Evolutionary conservation across 2,888 invertebrate genomes (phyloP).

Genomic region (Yponomeuta evonymella): DNA sequence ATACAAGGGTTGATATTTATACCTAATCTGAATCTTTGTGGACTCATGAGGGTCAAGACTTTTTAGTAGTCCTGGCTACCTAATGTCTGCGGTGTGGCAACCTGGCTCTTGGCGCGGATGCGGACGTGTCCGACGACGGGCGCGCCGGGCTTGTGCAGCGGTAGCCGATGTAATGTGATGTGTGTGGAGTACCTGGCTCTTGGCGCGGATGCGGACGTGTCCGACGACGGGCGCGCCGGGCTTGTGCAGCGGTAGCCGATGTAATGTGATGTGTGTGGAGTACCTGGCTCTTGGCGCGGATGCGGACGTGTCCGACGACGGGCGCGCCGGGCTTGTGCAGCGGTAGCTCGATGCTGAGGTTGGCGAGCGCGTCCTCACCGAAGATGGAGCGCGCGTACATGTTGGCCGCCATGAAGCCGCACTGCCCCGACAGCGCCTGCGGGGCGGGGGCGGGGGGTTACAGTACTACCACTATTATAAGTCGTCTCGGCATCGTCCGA

Average conservation of each 20-base stretch:
- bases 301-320: slow-evolving; percentile 97
- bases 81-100: too few relatives aligned
- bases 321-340: slow-evolving; percentile 90
- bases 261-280: too few relatives aligned
- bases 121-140: slow-evolving; percentile 98
- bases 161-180: slow-evolving; percentile 48
- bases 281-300: slow-evolving; percentile 79
- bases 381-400: slow-evolving; percentile 98
- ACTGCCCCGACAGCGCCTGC: slow-evolving; percentile 94
- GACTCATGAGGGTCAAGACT: too few relatives aligned
- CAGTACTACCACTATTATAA: too few relatives aligned
- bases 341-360: slow-evolving; percentile 98
- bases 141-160: slow-evolving; percentile 89
- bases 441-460: slow-evolving; percentile 15
- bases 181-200: background rate
- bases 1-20: too few relatives aligned
- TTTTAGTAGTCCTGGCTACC: too few relatives aligned
- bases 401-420: slow-evolving; percentile 99
- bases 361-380: slow-evolving; percentile 99
- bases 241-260: slow-evolving; percentile 87
- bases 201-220: slow-evolving; percentile 96
- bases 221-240: slow-evolving; percentile 93
- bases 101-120: slow-evolving; percentile 82
- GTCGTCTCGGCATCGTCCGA: too few relatives aligned
- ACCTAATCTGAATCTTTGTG: too few relatives aligned